Percentiles rank a stretch among this genome's conserved stretches.
Conservation (phyloP, 2,113 vertebrate genomes). For the Chionodraco myersi region DNA sequence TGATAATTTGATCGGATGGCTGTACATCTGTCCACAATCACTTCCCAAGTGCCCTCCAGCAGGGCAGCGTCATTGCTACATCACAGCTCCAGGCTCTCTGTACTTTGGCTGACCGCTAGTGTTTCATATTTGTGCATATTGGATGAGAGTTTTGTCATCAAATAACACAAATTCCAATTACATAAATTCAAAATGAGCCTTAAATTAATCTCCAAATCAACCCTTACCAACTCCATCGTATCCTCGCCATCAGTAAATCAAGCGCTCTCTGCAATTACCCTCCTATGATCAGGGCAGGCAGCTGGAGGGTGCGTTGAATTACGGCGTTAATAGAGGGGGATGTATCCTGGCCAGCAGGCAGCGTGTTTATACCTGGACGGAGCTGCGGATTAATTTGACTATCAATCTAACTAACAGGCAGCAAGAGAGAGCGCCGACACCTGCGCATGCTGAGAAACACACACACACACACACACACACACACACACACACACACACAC, state of each 20-base stretch:
- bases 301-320: constrained; percentile 74
- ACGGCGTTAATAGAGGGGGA: constrained; percentile 73
- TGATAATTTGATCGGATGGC: constrained; percentile 40
- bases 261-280: constrained; percentile 71
- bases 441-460: constrained; percentile 24
- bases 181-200: constrained; percentile 51
- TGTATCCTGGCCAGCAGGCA: constrained; percentile 73
- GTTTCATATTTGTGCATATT: constrained; percentile 11
- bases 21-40: constrained; percentile 26
- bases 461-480: constrained; percentile 3
- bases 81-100: not conserved
- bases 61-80: not conserved
- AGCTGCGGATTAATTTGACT: constrained; percentile 76
- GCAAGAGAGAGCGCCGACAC: constrained; percentile 20
- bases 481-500: constrained; percentile 9
- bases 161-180: constrained; percentile 51
- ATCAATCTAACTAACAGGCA: constrained; percentile 76
- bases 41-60: constrained; percentile 32
- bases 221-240: constrained; percentile 47
- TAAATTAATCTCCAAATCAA: constrained; percentile 69
- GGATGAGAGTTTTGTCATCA: not conserved
- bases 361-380: constrained; percentile 77
- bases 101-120: constrained; percentile 25
- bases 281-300: constrained; percentile 68
- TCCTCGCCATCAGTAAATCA: constrained; percentile 71